Conservation (phyloP, 2,888 invertebrate genomes). For the Venusia cambrica region DNA sequence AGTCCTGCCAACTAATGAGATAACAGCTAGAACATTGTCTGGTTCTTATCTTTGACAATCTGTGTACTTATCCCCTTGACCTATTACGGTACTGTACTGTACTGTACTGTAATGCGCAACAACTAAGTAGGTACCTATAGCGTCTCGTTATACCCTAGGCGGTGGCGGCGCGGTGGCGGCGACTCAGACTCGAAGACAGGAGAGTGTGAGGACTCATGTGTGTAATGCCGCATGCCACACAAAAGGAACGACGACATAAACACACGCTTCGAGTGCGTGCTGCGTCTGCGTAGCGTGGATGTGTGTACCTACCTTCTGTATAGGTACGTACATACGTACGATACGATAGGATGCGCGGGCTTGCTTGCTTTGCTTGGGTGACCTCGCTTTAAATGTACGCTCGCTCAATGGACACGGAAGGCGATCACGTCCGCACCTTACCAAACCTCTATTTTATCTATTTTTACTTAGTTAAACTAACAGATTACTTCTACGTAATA, state of each 20-base stretch:
- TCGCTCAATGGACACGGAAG: slow-evolving; percentile 50
- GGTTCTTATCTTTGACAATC: slow-evolving; percentile 42
- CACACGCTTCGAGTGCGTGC: slow-evolving; percentile 46
- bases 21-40: slow-evolving; percentile 44
- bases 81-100: slow-evolving; percentile 54
- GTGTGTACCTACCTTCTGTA: too few relatives aligned
- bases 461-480: too few relatives aligned
- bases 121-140: too few relatives aligned
- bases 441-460: slow-evolving; percentile 22
- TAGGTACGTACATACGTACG: too few relatives aligned
- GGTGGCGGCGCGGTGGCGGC: too few relatives aligned
- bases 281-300: slow-evolving; percentile 42
- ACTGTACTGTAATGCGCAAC: slow-evolving; percentile 58
- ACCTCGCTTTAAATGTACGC: slow-evolving; percentile 53
- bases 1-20: slow-evolving; percentile 38
- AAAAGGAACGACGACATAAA: slow-evolving; percentile 27
- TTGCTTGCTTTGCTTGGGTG: too few relatives aligned
- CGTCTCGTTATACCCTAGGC: slow-evolving; percentile 18
- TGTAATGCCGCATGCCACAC: too few relatives aligned
- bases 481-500: background rate
- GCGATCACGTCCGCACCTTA: slow-evolving; percentile 34
- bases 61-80: slow-evolving; percentile 55
- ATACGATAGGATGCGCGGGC: too few relatives aligned
- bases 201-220: slow-evolving; percentile 35
- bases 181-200: slow-evolving; percentile 30